Evolutionary conservation across 2,113 vertebrate genomes (phyloP).

Genomic region (Rhodinocichla rosea): DNA sequence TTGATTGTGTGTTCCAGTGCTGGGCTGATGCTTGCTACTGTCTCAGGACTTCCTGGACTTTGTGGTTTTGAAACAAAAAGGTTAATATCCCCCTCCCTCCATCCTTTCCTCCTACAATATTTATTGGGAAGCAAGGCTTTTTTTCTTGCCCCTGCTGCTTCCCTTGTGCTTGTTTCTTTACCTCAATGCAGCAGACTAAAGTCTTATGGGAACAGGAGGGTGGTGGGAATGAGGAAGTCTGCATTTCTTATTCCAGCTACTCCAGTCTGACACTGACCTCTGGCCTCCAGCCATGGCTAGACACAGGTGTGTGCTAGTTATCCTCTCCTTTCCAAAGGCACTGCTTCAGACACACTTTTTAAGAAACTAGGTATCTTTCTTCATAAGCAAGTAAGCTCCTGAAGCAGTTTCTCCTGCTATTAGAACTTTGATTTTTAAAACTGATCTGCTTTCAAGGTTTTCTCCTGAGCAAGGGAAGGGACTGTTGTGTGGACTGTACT

Average conservation of each 20-base stretch:
- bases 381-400: not conserved
- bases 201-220: not conserved
- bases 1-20: not conserved
- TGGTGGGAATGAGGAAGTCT: not conserved
- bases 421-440: slow-evolving; percentile 26
- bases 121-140: not conserved
- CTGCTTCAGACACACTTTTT: not conserved
- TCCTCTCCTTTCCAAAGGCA: not conserved
- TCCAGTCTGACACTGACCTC: slow-evolving; percentile 9
- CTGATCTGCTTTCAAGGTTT: not conserved
- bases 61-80: not conserved
- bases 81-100: not conserved
- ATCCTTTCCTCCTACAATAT: not conserved
- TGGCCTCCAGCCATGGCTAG: not conserved
- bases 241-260: not conserved
- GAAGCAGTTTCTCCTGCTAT: not conserved
- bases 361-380: not conserved
- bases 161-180: not conserved
- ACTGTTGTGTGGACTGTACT: not conserved
- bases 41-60: not conserved
- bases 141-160: not conserved
- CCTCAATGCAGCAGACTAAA: not conserved
- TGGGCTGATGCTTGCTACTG: not conserved
- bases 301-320: not conserved
- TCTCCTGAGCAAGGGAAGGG: not conserved